Base-by-base conservation (phyloP, 2,797 vertebrate genomes). In the Craterocephalus amniculus region DNA sequence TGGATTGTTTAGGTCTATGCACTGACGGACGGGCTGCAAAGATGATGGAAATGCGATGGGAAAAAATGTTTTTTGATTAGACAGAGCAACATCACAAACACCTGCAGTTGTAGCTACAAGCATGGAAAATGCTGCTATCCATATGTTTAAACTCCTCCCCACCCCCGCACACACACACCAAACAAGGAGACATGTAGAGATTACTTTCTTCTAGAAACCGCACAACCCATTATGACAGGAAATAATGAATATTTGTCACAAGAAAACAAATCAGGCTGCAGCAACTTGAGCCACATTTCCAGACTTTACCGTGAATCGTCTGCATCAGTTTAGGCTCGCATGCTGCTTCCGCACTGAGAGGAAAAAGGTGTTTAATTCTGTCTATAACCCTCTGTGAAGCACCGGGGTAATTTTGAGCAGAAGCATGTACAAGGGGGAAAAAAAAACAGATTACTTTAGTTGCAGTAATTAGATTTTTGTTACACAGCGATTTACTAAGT, bases 391-490 rank as follows among this genome's bases (percentile, higher is more conserved):
- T 72, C 51, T 20, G 60, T 24, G 35, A 70, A 75, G 73, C 72
- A 34, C 63, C 10, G 38, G 72, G 70, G 61, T 82, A 76, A 76
- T 60, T 36, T 68, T 55, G 76, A 80, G 84, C 70, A 70, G 26
- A 75, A 73, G 63, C 67, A 67, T 34, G 56, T 58, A 71, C 65
- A 48, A 20, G 72, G 13, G 48, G n/a, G n/a, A n/a, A n/a, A 69
- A 81, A 84, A 80, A 66, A 74, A 80, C 75, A 72, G 87, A 85
- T 87, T 83, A 79, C 87, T 82, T 20, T 49, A 66, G 70, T 85
- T 65, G 77, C 80, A 87, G 73, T 70, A 89, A 87, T 88, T 82
- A 85, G 81, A 82, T 88, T 85, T 85, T 81, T 87, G 83, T 88
- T 86, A 73, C 85, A 86, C 83, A 83, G 87, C 87, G 83, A 74